Evolutionary conservation across 2,113 vertebrate species (phyloP).

Genomic region (Hylia prasina): DNA sequence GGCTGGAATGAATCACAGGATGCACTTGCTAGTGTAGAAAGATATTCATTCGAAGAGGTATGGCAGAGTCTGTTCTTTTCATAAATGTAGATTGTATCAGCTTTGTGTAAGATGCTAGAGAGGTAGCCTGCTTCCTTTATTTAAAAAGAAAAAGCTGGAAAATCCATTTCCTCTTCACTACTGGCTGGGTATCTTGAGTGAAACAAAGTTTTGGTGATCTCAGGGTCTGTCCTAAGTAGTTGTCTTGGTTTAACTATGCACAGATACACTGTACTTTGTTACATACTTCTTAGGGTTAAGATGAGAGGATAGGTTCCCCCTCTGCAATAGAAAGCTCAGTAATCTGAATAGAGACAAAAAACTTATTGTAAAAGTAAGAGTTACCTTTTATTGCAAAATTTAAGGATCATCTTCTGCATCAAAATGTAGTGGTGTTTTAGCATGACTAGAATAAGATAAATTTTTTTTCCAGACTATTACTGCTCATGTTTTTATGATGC

Average conservation of each 20-base stretch:
- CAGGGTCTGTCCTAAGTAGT: background rate
- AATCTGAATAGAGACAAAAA: background rate
- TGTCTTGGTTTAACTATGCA: background rate
- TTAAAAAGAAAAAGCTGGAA: background rate
- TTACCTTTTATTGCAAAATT: background rate
- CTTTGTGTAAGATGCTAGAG: background rate
- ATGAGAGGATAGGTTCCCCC: background rate
- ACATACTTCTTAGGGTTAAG: background rate
- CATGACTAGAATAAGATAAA: background rate
- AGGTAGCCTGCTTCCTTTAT: background rate
- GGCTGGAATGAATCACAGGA: slow-evolving; percentile 94
- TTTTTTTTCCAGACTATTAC: background rate
- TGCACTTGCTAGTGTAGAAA: slow-evolving; percentile 89
- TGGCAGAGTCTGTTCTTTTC: background rate
- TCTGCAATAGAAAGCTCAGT: background rate
- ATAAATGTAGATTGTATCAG: background rate
- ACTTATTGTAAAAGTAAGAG: background rate
- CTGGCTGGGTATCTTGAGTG: background rate
- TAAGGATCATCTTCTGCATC: background rate
- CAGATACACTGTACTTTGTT: background rate
- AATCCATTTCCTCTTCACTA: background rate
- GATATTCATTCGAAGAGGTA: slow-evolving; percentile 96
- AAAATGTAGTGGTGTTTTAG: background rate
- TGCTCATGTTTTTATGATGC: background rate
- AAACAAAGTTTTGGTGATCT: background rate